Evolutionary conservation across 1,140 invertebrate species (phyloP), one percentile per base, ranked within the genome.

Genomic region (Temnothorax nylanderi): DNA sequence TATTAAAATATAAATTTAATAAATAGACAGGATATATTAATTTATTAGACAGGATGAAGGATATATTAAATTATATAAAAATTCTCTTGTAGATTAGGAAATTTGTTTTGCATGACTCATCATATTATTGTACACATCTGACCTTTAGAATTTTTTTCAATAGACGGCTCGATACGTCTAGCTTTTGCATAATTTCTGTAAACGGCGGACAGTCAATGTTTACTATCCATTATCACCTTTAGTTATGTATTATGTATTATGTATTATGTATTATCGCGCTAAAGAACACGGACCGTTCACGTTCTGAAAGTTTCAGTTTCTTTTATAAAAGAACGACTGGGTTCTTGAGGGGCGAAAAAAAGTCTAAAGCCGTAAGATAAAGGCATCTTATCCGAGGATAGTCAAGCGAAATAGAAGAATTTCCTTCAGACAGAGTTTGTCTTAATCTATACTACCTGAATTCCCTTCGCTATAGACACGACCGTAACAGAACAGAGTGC

Each of bases 371-470:
- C 10, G 7, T 32, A 37, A 77, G 32, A 67, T 67, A 16, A 47
- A 60, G 58, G 13, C 54, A n/a, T 34, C 5, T 47, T 84, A 11
- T 49, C 10, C 51, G 3, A 47, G 8, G 26, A n/a, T 41, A 74
- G 32, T 16, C 26, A 18, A 21, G 18, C 18, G 32, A 18, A 58
- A 58, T 34, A 18, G 32, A 74, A 60, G 13, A 41, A 58, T 34
- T 74, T 56, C 18, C 18, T 32, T 2, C 13, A 10, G 10, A 11
- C 18, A 13, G 16, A 10, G 18, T 49, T 60, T 56, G 41, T 84
- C 69, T 74, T 84, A 62, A 84, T 82, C 54, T 44, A 82, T 1
- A 56, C 5, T 18, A 13, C 8, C 32, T 11, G 58, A 80, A 72
- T 10, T 26, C 21, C 41, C 0, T 21, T 37, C 41, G 54, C 18